Evolutionary conservation across 2,888 invertebrate genomes (phyloP).

Genomic region (Platerodrilus igneus): DNA sequence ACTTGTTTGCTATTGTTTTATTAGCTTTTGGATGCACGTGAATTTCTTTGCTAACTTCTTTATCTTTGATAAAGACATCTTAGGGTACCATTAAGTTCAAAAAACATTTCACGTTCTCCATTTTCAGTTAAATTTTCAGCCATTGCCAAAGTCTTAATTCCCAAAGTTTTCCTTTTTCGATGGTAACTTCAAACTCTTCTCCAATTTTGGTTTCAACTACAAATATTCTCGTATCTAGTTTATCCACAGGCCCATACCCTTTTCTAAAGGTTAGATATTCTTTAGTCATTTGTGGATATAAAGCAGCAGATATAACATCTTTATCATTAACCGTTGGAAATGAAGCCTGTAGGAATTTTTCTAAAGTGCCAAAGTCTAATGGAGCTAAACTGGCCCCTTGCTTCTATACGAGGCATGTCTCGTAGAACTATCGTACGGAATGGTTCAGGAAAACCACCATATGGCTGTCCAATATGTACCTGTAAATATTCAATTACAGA

Average conservation of each 20-base stretch:
- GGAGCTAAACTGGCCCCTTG: constrained; percentile 82
- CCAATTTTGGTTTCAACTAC: constrained; percentile 90
- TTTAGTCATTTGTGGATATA: constrained; percentile 92
- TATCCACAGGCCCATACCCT: constrained; percentile 91
- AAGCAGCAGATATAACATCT: constrained; percentile 94
- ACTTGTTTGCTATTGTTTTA: constrained; percentile 84
- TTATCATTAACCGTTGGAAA: constrained; percentile 70
- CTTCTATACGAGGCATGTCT: constrained; percentile 83
- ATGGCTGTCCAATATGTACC: constrained; percentile 91
- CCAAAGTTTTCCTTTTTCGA: constrained; percentile 95
- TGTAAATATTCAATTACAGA: constrained; percentile 96
- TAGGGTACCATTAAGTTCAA: constrained; percentile 96
- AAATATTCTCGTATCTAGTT: constrained; percentile 91
- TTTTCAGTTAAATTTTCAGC: constrained; percentile 87
- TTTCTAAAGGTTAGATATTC: constrained; percentile 84
- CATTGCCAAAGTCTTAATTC: constrained; percentile 90
- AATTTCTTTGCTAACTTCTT: constrained; percentile 87
- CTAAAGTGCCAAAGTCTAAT: constrained; percentile 79
- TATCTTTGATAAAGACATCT: constrained; percentile 91
- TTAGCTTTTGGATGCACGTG: constrained; percentile 93
- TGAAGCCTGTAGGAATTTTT: too few species aligned
- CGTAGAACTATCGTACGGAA: constrained; percentile 78
- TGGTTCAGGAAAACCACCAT: constrained; percentile 97
- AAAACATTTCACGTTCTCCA: constrained; percentile 96
- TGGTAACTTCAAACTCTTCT: constrained; percentile 80